phyloP scores from a whole-genome alignment of 53 echinoderm and acorn worm genomes.

The Arbacia lixula region DNA sequence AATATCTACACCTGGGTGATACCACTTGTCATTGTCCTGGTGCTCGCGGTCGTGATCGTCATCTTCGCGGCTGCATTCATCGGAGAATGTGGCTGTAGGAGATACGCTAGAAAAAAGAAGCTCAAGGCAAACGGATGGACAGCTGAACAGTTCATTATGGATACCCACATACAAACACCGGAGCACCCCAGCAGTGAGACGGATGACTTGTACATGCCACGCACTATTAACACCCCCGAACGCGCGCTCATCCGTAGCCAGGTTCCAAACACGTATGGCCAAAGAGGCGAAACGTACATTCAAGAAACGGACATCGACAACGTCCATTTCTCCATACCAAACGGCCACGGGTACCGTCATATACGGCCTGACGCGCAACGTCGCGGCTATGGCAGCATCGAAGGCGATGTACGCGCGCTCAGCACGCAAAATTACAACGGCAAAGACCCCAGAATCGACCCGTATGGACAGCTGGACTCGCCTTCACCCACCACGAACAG shows the following conservation, averaged over 20 bases:
- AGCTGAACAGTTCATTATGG: slow-evolving; percentile 51
- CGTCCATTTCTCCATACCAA: not conserved
- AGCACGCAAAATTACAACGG: slow-evolving; percentile 1
- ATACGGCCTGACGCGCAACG: slow-evolving; percentile 11
- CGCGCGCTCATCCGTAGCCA: not conserved
- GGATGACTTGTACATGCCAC: slow-evolving; percentile 66
- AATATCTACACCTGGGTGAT: slow-evolving; percentile 54
- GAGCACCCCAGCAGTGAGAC: slow-evolving; percentile 67
- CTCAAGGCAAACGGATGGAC: slow-evolving; percentile 64
- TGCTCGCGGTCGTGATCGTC: slow-evolving; percentile 44
- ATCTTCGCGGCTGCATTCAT: slow-evolving; percentile 48
- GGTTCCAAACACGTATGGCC: not conserved
- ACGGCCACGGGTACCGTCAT: not conserved
- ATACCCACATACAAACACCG: slow-evolving; percentile 23
- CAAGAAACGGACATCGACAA: slow-evolving; percentile 46
- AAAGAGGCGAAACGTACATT: slow-evolving; percentile 1
- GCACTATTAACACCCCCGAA: slow-evolving; percentile 54
- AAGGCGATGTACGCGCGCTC: not conserved
- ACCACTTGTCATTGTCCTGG: slow-evolving; percentile 47
- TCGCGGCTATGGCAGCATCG: slow-evolving; percentile 34
- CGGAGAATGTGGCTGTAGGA: slow-evolving; percentile 56
- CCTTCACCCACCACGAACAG: slow-evolving; percentile 25
- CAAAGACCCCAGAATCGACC: not conserved
- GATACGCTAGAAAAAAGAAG: slow-evolving; percentile 23
- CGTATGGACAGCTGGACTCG: slow-evolving; percentile 21